Percentiles rank a stretch among this genome's conserved stretches.
phyloP scores from a whole-genome alignment of 2,888 invertebrate genomes.

The Agrypnus murinus region DNA sequence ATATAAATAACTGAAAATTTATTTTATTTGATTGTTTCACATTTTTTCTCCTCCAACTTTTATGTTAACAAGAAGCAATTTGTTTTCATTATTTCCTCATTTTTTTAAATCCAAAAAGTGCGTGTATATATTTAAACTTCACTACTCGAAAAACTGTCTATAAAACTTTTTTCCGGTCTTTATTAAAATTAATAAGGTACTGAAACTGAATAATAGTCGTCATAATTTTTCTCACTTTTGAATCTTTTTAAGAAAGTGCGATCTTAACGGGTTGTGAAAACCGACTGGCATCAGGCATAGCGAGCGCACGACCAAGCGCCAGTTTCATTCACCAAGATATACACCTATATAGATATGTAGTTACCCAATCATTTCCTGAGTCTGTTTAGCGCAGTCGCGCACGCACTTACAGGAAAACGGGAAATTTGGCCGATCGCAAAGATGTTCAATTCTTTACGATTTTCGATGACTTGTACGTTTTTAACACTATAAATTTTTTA shows the following conservation, averaged over 20 bases:
- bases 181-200: conserved; percentile 34
- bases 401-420: conserved; percentile 24
- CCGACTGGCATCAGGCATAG: conserved; percentile 62
- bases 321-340: conserved; percentile 59
- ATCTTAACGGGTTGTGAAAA: conserved; percentile 63
- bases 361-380: conserved; percentile 62
- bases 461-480: conserved; percentile 35
- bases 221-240: conserved; percentile 49
- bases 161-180: conserved; percentile 35
- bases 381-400: conserved; percentile 57
- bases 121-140: conserved; percentile 16
- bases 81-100: neutral
- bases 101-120: neutral
- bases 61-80: neutral
- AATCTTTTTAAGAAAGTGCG: conserved; percentile 49
- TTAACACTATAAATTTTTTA: neutral
- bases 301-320: conserved; percentile 57
- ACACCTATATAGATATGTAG: conserved; percentile 62
- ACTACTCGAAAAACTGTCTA: conserved; percentile 22
- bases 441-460: conserved; percentile 35
- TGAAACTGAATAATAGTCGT: conserved; percentile 45
- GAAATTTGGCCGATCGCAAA: conserved; percentile 38
- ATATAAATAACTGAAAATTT: conserved; percentile 6
- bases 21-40: conserved; percentile 8
- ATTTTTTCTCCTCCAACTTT: conserved; percentile 8